A percentile compares a stretch with the other conserved stretches of the same genome.
phyloP scores from a whole-genome alignment of 2,797 vertebrate species.

The Trematomus bernacchii region DNA sequence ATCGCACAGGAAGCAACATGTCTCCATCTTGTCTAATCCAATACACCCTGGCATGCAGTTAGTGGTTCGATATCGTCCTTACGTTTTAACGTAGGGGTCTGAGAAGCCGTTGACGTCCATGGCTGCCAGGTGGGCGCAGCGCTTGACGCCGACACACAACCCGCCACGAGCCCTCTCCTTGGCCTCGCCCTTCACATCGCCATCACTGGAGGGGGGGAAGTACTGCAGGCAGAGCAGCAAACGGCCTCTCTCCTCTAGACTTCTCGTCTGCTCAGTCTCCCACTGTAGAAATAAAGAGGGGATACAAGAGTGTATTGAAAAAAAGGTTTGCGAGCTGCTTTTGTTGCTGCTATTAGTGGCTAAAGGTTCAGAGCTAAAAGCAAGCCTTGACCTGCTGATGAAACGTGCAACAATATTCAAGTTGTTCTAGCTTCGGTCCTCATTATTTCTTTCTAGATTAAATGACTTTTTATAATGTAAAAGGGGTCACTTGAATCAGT shows the following conservation, averaged over 20 bases:
- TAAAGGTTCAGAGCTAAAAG: background rate
- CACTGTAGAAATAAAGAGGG: slow-evolving; percentile 77
- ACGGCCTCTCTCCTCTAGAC: slow-evolving; percentile 90
- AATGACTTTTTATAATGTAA: background rate
- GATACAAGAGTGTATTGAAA: background rate
- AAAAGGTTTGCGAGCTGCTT: background rate
- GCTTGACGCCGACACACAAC: slow-evolving; percentile 89
- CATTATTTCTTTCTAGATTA: background rate
- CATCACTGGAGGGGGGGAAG: slow-evolving; percentile 74
- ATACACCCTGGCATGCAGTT: background rate
- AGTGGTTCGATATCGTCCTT: slow-evolving; percentile 54
- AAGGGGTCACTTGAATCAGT: background rate
- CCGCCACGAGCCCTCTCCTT: slow-evolving; percentile 85
- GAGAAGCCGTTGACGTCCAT: slow-evolving; percentile 95
- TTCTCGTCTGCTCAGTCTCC: slow-evolving; percentile 88
- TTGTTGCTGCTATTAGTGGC: background rate
- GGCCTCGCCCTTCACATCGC: slow-evolving; percentile 75
- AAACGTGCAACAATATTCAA: background rate
- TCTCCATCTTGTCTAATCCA: background rate
- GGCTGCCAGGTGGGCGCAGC: slow-evolving; percentile 92
- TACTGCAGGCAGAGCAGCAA: slow-evolving; percentile 90
- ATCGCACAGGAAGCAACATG: background rate
- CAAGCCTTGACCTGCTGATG: background rate
- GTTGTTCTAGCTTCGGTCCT: background rate
- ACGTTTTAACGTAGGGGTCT: slow-evolving; percentile 95